Base-by-base conservation (phyloP, 2,797 vertebrate species). In the Xiphophorus birchmanni region DNA sequence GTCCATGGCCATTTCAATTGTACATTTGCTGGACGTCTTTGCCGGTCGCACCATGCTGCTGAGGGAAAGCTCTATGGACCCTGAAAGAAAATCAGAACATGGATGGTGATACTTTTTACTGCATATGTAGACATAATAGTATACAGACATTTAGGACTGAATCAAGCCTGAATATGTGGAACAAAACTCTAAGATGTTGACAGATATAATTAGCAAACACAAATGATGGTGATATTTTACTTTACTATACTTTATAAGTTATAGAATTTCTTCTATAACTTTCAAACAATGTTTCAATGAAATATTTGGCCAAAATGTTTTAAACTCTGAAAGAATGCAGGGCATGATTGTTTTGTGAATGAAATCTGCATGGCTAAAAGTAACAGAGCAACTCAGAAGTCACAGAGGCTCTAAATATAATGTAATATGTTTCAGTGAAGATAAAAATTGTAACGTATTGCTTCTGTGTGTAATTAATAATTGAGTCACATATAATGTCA, bases 11-110 rank as follows among this genome's bases (percentile, higher is more conserved):
- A 99, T 96, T 74, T 89, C 92, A 69, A 98, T 90, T 0, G 95
- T 96, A 86, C 98, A 99, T 0, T 96, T 96, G 37, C 90, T 89
- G 0, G 97, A 89, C 0, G 91, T 91, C 93, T 97, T 97, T 4
- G 96, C 95, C 0, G 96, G 95, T 67, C 97, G 85, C 45, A 98
- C 97, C 97, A 99, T 98, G 90, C 98, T 97, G 0, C 90, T 93
- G 72, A 99, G 94, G 56, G 95, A 96, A 76, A 99, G 85, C 89
- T 99, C 98, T 0, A 98, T 94, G 80, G 97, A 95, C 32, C 98
- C 98, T 99, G 91, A 37, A 50, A 85, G 73, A n/a, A 32, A 6
- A 69, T 50, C 26, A 37, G 23, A 10, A 65, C 15, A 45, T 42
- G 47, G 40, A 26, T 26, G 56, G 77, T 37, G 48, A 82, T 45